Percentiles rank a stretch among this genome's conserved stretches.
Conservation (phyloP, 2,888 invertebrate species). For the Andrena marginata region DNA sequence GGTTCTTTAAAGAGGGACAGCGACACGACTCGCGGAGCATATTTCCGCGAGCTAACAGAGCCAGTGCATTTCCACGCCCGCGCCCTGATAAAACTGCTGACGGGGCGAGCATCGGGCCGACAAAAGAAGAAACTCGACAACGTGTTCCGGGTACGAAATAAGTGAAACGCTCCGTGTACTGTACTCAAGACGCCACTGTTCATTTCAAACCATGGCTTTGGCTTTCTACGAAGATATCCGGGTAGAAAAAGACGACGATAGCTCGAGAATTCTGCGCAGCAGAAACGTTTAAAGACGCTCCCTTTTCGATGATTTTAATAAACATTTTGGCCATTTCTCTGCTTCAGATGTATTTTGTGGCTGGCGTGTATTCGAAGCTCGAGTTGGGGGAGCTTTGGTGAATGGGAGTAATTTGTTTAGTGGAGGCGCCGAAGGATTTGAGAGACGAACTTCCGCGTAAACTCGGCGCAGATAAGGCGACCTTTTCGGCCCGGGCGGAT, state of each 20-base stretch:
- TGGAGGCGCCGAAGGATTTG: not conserved
- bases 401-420: not conserved
- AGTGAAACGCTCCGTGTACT: not conserved
- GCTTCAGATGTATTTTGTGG: too few relatives aligned
- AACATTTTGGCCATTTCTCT: too few relatives aligned
- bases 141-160: not conserved
- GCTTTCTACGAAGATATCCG: too few relatives aligned
- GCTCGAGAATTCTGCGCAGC: not conserved
- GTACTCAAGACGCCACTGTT: not conserved
- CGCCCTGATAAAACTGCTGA: not conserved
- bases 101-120: not conserved
- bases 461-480: not conserved
- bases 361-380: not conserved
- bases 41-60: not conserved
- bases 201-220: not conserved
- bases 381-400: not conserved
- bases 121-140: not conserved
- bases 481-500: constrained; percentile 18
- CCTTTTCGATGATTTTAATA: too few relatives aligned
- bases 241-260: not conserved
- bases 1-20: not conserved
- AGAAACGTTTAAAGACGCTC: not conserved
- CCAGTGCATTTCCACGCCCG: not conserved
- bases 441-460: not conserved
- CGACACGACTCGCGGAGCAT: not conserved